Conservation (phyloP, 2,888 invertebrate genomes). For the Microchrysa polita region DNA sequence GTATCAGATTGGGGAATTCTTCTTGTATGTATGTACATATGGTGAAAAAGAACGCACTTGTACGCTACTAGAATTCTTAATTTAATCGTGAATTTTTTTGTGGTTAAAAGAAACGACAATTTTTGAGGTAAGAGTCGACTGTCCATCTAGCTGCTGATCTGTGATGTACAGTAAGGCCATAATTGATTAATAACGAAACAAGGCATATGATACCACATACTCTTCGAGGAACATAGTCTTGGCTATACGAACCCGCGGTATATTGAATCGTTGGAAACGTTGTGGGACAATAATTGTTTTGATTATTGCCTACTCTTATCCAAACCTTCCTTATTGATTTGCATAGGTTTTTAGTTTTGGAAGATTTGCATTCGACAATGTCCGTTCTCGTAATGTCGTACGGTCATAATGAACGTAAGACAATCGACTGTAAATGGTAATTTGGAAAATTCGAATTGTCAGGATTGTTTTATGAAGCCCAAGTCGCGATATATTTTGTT, state of each 20-base stretch:
- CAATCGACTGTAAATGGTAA: constrained; percentile 26
- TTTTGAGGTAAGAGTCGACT: too few species aligned
- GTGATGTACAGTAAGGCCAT: too few species aligned
- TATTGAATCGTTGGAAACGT: not conserved
- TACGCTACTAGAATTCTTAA: constrained; percentile 37
- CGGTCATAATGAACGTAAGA: constrained; percentile 8
- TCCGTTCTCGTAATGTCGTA: not conserved
- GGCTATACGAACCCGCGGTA: not conserved
- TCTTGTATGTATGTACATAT: too few species aligned
- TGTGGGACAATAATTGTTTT: not conserved
- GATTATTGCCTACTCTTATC: not conserved
- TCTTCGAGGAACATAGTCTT: too few species aligned
- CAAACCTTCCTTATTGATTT: not conserved
- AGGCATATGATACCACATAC: too few species aligned
- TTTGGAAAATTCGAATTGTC: not conserved
- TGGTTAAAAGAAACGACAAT: constrained; percentile 5
- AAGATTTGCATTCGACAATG: not conserved
- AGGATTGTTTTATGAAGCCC: not conserved
- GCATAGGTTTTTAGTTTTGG: not conserved
- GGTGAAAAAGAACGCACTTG: constrained; percentile 43
- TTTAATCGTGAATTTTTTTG: constrained; percentile 17
- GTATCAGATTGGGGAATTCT: constrained; percentile 41
- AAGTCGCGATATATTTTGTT: not conserved
- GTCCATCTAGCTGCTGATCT: too few species aligned
- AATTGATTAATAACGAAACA: too few species aligned